Evolutionary conservation across 2,888 invertebrate genomes (phyloP).

Genomic region (Silvanus unidentatus): DNA sequence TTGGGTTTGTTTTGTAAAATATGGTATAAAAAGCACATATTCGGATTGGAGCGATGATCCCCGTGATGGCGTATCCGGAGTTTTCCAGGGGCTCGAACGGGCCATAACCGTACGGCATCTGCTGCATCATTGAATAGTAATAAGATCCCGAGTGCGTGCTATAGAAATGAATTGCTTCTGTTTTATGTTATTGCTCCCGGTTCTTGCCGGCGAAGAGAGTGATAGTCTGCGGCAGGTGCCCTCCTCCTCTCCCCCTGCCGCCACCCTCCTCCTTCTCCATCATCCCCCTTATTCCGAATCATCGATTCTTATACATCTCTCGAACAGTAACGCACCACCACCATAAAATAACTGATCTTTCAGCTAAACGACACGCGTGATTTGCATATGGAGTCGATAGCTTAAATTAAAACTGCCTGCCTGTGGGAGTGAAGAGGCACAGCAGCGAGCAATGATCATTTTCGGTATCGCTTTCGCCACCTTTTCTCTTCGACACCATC

Average conservation of each 20-base stretch:
- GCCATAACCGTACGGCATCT: slow-evolving; percentile 39
- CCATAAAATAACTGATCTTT: slow-evolving; percentile 44
- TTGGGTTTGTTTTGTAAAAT: neutral
- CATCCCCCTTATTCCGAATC: slow-evolving; percentile 21
- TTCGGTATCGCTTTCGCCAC: slow-evolving; percentile 18
- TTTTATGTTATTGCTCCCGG: slow-evolving; percentile 39
- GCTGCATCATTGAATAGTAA: slow-evolving; percentile 49
- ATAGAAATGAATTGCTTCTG: slow-evolving; percentile 43
- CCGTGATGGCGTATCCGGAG: slow-evolving; percentile 21
- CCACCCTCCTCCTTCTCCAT: slow-evolving; percentile 21
- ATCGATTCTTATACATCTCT: slow-evolving; percentile 31
- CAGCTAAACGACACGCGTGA: slow-evolving; percentile 43
- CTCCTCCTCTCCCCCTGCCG: slow-evolving; percentile 27
- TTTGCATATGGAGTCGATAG: slow-evolving; percentile 45
- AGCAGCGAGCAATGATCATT: neutral
- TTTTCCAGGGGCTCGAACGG: slow-evolving; percentile 26
- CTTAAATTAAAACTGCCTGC: slow-evolving; percentile 41
- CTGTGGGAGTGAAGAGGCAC: slow-evolving; percentile 16
- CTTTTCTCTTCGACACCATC: slow-evolving; percentile 20
- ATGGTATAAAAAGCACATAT: slow-evolving; percentile 29
- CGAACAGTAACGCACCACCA: slow-evolving; percentile 25
- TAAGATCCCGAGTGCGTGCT: slow-evolving; percentile 45
- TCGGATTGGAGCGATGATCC: slow-evolving; percentile 27
- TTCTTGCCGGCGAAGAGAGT: slow-evolving; percentile 5
- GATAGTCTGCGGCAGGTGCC: slow-evolving; percentile 26